These are phyloP conservation scores for Pegoplata infirma DNA, from an alignment of 2,888 invertebrate species.

Conservation along the genomic window DNA sequence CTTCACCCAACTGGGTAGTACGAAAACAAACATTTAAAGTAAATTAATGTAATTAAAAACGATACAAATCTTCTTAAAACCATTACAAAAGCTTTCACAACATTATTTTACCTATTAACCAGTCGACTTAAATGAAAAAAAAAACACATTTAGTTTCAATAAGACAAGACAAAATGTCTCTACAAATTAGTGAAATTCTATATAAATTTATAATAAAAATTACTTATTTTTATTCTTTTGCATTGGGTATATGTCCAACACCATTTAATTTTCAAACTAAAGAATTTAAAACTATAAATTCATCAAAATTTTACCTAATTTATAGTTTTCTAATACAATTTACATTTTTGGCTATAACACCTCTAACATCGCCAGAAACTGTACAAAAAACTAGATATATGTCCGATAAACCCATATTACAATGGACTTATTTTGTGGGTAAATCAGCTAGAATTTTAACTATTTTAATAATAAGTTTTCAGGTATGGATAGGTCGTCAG, in stretches of 20 bases:
- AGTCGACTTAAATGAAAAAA: too few species aligned
- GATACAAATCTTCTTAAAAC: too few species aligned
- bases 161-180: too few species aligned
- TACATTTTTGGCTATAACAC: background rate
- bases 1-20: too few species aligned
- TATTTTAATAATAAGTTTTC: background rate
- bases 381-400: background rate
- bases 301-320: background rate
- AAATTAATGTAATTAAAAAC: too few species aligned
- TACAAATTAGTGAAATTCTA: too few species aligned
- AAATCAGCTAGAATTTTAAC: background rate
- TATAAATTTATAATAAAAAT: too few species aligned
- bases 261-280: background rate
- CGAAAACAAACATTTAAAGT: too few species aligned
- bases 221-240: conserved; percentile 12
- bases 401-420: background rate
- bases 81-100: too few species aligned
- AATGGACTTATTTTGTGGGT: background rate
- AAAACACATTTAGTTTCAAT: too few species aligned
- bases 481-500: background rate
- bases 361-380: background rate
- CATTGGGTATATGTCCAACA: conserved; percentile 17
- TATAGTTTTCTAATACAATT: conserved; percentile 22
- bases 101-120: too few species aligned
- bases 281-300: background rate